Percentiles rank a stretch among this genome's conserved stretches.
These are phyloP conservation scores for Hipposideros armiger DNA, from an alignment of 2,113 vertebrate species.

Conservation along the genomic window DNA sequence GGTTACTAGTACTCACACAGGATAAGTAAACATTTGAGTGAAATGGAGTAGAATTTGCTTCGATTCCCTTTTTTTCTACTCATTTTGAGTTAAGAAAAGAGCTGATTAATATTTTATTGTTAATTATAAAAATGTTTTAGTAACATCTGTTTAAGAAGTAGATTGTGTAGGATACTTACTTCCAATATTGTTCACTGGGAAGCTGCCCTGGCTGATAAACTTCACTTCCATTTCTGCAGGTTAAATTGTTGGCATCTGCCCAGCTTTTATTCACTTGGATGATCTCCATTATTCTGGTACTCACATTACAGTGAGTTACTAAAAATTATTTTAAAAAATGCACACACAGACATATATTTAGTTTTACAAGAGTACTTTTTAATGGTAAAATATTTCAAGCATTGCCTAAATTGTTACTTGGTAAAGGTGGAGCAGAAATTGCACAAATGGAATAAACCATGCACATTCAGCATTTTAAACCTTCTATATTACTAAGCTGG, in stretches of 20 bases:
- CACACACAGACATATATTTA: constrained; percentile 15
- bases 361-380: constrained; percentile 47
- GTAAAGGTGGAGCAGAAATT: neutral
- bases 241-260: constrained; percentile 84
- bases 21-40: constrained; percentile 13
- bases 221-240: constrained; percentile 85
- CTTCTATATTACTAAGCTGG: neutral
- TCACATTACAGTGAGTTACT: constrained; percentile 88
- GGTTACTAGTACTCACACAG: neutral
- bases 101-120: neutral
- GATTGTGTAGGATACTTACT: constrained; percentile 89
- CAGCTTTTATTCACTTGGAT: constrained; percentile 83
- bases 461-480: constrained; percentile 7
- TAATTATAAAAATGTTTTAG: neutral
- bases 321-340: constrained; percentile 65
- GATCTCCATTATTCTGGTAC: fast-evolving
- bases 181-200: constrained; percentile 96
- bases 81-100: neutral
- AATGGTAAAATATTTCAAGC: constrained; percentile 51
- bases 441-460: constrained; percentile 17
- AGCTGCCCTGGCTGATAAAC: constrained; percentile 86
- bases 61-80: neutral
- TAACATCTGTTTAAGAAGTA: neutral
- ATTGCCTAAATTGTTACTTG: constrained; percentile 16
- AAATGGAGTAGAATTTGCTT: constrained; percentile 20